Percentiles rank a stretch among this genome's conserved stretches.
Conservation (phyloP, 2,797 vertebrate genomes). For the Xiphophorus birchmanni region DNA sequence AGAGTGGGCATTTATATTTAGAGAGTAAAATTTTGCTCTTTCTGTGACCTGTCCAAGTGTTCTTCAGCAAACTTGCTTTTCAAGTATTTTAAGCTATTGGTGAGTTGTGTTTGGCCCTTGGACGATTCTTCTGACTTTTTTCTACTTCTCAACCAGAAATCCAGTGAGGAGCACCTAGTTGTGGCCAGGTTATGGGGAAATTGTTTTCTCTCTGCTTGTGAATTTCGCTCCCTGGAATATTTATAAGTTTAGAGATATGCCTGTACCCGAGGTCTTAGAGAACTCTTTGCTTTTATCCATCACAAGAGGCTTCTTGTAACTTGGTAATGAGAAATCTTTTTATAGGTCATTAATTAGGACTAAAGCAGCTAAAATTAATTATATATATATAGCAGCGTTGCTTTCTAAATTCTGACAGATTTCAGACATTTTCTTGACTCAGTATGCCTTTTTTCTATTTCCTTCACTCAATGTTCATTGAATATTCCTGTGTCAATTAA, state of each 20-base stretch:
- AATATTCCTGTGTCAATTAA: not conserved
- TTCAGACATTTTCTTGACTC: conserved; percentile 1
- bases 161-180: not conserved
- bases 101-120: not conserved
- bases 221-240: not conserved
- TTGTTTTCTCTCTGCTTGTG: not conserved
- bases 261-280: not conserved
- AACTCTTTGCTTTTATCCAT: not conserved
- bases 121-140: not conserved
- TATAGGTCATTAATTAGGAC: not conserved
- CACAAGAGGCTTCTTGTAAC: not conserved
- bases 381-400: not conserved
- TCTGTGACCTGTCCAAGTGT: not conserved
- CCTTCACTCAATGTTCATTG: not conserved
- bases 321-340: conserved; percentile 3
- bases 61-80: not conserved
- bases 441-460: not conserved
- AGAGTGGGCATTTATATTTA: not conserved
- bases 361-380: conserved; percentile 1
- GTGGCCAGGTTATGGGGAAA: not conserved
- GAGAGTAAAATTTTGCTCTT: not conserved
- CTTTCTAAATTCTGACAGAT: conserved; percentile 3
- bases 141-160: not conserved
- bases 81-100: not conserved
- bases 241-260: conserved; percentile 1